A percentile compares a stretch with the other conserved stretches of the same genome.
phyloP scores from a whole-genome alignment of 2,888 invertebrate species.

The Smittia sp. region DNA sequence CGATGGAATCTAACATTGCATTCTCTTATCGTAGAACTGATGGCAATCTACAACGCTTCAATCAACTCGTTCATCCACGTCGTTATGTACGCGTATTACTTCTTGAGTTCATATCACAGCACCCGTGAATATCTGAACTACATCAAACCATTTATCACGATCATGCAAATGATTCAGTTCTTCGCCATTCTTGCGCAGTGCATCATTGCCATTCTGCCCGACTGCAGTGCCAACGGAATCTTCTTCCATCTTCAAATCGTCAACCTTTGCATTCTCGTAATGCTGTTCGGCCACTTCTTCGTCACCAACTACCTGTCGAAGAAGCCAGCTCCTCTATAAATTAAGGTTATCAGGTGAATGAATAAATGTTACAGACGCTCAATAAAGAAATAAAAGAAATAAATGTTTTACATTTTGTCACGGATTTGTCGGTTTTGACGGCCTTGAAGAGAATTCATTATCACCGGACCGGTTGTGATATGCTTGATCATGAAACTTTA shows the following conservation, averaged over 20 bases:
- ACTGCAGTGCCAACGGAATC: not conserved
- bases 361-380: too few relatives aligned
- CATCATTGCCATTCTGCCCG: not conserved
- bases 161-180: slow-evolving; percentile 23
- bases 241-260: slow-evolving; percentile 4
- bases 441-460: too few relatives aligned
- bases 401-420: too few relatives aligned
- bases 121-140: slow-evolving; percentile 55
- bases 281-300: not conserved
- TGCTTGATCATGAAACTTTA: too few relatives aligned
- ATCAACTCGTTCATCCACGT: slow-evolving; percentile 76
- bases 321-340: not conserved
- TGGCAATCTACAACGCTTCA: slow-evolving; percentile 27
- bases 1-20: too few relatives aligned
- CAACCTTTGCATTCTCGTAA: not conserved
- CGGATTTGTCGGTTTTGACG: too few relatives aligned
- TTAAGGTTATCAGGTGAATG: too few relatives aligned
- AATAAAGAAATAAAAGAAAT: too few relatives aligned
- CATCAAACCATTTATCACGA: slow-evolving; percentile 57
- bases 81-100: slow-evolving; percentile 81
- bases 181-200: slow-evolving; percentile 4
- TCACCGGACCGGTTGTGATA: too few relatives aligned
- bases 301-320: not conserved
- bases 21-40: not conserved
- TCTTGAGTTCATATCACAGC: slow-evolving; percentile 63